Evolutionary conservation across 2,113 vertebrate species (phyloP), one percentile per base, ranked within the genome.

Genomic region (Cyanistes caeruleus): DNA sequence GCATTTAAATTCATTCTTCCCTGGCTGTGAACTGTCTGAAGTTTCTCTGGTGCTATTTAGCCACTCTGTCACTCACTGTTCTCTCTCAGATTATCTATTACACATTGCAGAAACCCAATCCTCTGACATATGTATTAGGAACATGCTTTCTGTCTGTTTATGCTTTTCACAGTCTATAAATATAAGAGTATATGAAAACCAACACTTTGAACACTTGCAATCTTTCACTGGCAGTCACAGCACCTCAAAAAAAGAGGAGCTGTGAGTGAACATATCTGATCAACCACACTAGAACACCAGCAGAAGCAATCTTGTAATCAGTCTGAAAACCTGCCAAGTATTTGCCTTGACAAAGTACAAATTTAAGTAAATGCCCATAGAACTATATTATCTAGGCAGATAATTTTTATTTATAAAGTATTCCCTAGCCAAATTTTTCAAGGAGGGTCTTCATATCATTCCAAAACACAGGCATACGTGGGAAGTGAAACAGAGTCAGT

Each of bases 141-240:
- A 83, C 67, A 70, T 79, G 77, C 82, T 90, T 94, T 92, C 91
- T 95, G 46, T 88, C 76, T 84, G 84, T 92, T 94, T 70, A 67
- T 94, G 86, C 65, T 93, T 96, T 94, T 94, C 93, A 94, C 73
- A 62, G 48, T 59, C 95, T 96, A 97, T 96, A 95, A 97, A 96
- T 97, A 96, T 21, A 94, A 69, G 72, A 84, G 74, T 63, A 80
- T 88, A 91, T 90, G 94, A 94, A 95, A 95, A 91, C 82, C 59
- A 94, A 96, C 67, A 93, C 91, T 87, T 55, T 8, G 35, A 93
- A 80, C 48, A 59, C 59, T 95, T 91, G 58, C 33, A 89, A 13
- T 62, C 78, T 77, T 83, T 74, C 48, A 75, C 62, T 79, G 77
- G 41, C 65, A 68, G n/a, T 78, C 48, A 41, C 2, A 75, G 46